Base-by-base conservation (phyloP, 2,888 invertebrate genomes). In the Hoplodrina ambigua region DNA sequence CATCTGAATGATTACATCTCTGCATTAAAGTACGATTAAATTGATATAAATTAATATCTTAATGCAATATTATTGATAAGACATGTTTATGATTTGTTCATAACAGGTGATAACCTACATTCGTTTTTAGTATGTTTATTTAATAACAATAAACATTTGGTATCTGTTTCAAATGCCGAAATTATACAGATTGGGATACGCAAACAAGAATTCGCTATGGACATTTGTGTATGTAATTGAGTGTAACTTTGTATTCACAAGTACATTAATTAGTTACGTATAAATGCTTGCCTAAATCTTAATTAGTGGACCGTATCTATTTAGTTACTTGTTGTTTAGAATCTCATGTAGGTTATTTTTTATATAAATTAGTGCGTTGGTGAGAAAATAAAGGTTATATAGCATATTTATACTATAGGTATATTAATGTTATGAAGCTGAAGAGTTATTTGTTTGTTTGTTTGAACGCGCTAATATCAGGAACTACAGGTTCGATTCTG, bases 71-170 rank as follows among this genome's bases (percentile, higher is more conserved):
- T 78, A 86, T 85, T 84, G 87, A 88, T 90, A 90, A 87, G 75
- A 64, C 62, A 61, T 78, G 74, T 87, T 88, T 86, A 88, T 83
- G 85, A 86, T 87, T 86, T 84, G 80, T 87, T 89, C 86, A 87
- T 85, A 85, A 72, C 68, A 74, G 65, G 77, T 83, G 89, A 91
- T 90, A 90, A 88, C 90, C 90, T 89, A 90, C 73, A 87, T 91
- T 85, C 63, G 57, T 71, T 76, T 70, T 72, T 72, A 75, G 68
- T 75, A 59, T 83, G 70, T 82, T 82, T 84, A 75, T 71, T 73
- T 65, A 69, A 72, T 33, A 71, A 80, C 66, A 65, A 75, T 75
- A 74, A 82, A 78, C 64, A 75, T 63, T 37, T 67, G 13, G 60
- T 69, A 75, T 75, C 63, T 80, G 71, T 69, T 69, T 69, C 82